phyloP scores from a whole-genome alignment of 2,797 vertebrate species.

The Acipenser ruthenus region DNA sequence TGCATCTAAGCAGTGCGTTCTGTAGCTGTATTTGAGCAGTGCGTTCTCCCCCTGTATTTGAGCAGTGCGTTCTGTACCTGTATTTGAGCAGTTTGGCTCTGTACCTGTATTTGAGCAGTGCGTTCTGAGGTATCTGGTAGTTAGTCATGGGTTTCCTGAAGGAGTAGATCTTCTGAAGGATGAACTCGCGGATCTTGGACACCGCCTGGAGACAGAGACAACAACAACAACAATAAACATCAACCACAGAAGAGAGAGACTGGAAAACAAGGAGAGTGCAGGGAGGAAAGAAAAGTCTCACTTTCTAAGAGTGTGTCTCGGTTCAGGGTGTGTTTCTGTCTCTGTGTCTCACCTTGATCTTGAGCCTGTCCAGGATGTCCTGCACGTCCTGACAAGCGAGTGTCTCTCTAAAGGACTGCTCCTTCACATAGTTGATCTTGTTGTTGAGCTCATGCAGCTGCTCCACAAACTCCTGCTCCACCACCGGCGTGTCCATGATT shows the following conservation, averaged over 20 bases:
- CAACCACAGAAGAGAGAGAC: too few species aligned
- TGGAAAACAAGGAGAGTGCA: background rate
- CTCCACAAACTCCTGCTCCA: conserved; percentile 81
- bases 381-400: conserved; percentile 82
- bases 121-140: conserved; percentile 91
- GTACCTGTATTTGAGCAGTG: conserved; percentile 81
- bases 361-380: conserved; percentile 80
- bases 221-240: background rate
- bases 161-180: conserved; percentile 87
- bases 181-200: conserved; percentile 84
- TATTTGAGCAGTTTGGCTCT: background rate
- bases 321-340: too few species aligned
- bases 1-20: too few species aligned
- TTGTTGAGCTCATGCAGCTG: conserved; percentile 86
- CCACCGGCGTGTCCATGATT: conserved; percentile 79
- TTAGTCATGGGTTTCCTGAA: conserved; percentile 95
- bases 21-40: too few species aligned
- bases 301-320: too few species aligned
- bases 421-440: conserved; percentile 87
- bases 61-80: too few species aligned
- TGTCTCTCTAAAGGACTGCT: conserved; percentile 84
- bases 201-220: conserved; percentile 60
- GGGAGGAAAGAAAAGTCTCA: background rate
- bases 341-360: conserved; percentile 65
- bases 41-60: too few species aligned